phyloP scores from a whole-genome alignment of 1,140 invertebrate genomes.

The Calephelis nemesis region DNA sequence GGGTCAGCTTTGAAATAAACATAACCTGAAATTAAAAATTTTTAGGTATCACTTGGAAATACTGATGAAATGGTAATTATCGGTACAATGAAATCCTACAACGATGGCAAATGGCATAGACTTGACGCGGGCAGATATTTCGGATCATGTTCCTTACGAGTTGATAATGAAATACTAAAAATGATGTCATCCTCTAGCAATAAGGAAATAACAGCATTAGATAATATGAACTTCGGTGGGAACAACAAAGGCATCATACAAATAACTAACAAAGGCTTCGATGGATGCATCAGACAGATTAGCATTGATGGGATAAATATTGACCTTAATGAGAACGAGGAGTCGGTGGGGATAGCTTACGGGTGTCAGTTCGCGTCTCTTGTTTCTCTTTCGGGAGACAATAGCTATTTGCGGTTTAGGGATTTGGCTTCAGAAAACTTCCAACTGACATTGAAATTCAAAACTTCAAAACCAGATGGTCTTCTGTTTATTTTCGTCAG shows the following conservation, averaged over 20 bases:
- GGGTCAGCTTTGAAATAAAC: no score
- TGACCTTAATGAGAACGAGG: constrained; percentile 88
- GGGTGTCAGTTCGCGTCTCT: constrained; percentile 88
- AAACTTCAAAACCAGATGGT: constrained; percentile 87
- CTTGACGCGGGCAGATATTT: constrained; percentile 85
- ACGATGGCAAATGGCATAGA: constrained; percentile 92
- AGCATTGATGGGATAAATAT: constrained; percentile 86
- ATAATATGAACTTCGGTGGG: constrained; percentile 93
- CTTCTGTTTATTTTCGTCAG: constrained; percentile 83
- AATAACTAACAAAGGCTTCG: constrained; percentile 89
- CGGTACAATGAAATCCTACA: constrained; percentile 82
- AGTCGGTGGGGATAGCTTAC: constrained; percentile 88
- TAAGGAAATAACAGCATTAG: constrained; percentile 80
- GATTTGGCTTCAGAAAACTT: constrained; percentile 80
- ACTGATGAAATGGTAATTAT: constrained; percentile 78
- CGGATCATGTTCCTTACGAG: constrained; percentile 83
- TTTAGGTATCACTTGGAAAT: constrained; percentile 59
- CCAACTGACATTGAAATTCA: constrained; percentile 94
- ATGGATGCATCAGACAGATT: constrained; percentile 95
- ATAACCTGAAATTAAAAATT: background rate
- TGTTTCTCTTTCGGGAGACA: constrained; percentile 72
- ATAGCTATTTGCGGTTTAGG: constrained; percentile 84
- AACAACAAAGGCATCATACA: constrained; percentile 84
- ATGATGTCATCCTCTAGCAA: constrained; percentile 56
- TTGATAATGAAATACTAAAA: constrained; percentile 81